phyloP scores from a whole-genome alignment of 2,113 vertebrate genomes.

The Prolemur simus region DNA sequence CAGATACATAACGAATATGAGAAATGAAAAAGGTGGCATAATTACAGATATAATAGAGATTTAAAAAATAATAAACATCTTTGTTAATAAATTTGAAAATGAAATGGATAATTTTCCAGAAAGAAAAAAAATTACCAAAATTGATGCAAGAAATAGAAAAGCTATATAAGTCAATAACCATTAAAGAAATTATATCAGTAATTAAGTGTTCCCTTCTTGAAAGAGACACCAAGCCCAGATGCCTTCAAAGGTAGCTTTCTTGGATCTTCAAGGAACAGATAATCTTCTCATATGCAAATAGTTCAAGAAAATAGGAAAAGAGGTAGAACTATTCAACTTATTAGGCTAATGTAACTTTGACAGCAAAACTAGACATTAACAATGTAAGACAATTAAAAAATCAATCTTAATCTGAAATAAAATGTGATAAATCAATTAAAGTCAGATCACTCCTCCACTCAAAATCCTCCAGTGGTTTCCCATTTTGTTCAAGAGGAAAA shows the following conservation, averaged over 20 bases:
- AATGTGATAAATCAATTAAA: neutral
- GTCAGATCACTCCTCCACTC: neutral
- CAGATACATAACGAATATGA: neutral
- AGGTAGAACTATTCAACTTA: neutral
- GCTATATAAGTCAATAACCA: neutral
- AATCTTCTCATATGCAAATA: neutral
- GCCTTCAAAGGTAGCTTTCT: neutral
- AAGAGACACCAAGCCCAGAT: neutral
- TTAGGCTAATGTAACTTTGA: neutral
- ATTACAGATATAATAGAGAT: neutral
- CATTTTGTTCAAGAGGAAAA: neutral
- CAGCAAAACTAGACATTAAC: neutral
- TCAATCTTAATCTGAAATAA: neutral
- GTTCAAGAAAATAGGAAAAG: neutral
- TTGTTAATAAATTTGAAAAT: neutral
- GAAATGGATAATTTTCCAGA: neutral
- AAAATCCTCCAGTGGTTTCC: neutral
- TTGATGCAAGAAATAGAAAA: neutral
- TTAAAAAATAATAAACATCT: neutral
- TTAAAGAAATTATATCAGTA: neutral
- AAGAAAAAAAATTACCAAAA: neutral
- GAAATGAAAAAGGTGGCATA: neutral
- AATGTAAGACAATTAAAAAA: neutral
- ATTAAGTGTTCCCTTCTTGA: neutral
- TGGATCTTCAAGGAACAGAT: conserved; percentile 1